A percentile compares a stretch with the other conserved stretches of the same genome.
Conservation (phyloP, 2,797 vertebrate genomes). For the Cynopterus sphinx region DNA sequence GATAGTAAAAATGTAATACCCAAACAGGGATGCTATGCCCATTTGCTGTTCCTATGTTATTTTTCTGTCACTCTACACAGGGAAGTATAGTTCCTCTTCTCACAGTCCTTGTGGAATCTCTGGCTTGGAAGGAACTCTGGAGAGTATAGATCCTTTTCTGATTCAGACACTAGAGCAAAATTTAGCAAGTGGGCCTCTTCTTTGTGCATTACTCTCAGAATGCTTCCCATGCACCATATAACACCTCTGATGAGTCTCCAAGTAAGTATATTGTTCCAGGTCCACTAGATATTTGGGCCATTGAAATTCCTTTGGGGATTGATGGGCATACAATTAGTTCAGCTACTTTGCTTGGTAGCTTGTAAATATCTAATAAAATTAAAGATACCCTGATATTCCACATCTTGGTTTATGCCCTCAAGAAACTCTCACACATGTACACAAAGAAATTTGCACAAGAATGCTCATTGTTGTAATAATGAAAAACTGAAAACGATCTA, state of each 20-base stretch:
- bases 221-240: neutral
- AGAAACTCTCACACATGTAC: neutral
- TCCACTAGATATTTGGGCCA: neutral
- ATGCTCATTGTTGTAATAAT: neutral
- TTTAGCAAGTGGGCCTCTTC: neutral
- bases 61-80: neutral
- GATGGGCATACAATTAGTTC: conserved; percentile 11
- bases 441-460: neutral
- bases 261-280: neutral
- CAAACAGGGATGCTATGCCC: neutral
- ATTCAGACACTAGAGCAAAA: neutral
- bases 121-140: conserved; percentile 17
- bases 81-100: neutral
- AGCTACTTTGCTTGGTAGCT: neutral
- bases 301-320: conserved; percentile 1
- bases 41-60: neutral
- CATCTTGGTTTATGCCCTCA: neutral
- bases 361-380: conserved; percentile 32
- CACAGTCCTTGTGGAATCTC: neutral
- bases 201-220: neutral
- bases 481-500: conserved; percentile 1
- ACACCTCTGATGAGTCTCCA: neutral
- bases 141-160: neutral
- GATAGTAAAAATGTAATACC: neutral
- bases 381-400: neutral